phyloP scores from a whole-genome alignment of 2,113 vertebrate species.

The Rattus rattus region DNA sequence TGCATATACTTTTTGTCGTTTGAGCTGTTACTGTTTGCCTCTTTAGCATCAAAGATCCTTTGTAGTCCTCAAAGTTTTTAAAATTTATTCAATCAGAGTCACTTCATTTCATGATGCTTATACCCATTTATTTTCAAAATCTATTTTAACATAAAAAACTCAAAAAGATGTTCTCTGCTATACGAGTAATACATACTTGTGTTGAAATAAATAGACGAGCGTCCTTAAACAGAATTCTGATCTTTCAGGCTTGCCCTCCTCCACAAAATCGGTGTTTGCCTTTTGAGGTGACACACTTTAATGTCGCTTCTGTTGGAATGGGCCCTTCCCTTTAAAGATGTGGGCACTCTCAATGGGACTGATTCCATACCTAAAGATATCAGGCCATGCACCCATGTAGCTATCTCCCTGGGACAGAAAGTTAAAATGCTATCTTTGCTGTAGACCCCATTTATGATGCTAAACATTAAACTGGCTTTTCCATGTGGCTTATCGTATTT shows the following conservation, averaged over 20 bases:
- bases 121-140: conserved; percentile 36
- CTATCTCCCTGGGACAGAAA: not conserved
- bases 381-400: not conserved
- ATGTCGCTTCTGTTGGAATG: not conserved
- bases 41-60: not conserved
- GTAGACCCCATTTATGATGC: not conserved
- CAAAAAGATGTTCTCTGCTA: not conserved
- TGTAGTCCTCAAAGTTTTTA: conserved; percentile 9
- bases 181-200: not conserved
- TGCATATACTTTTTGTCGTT: not conserved
- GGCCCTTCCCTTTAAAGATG: too few relatives aligned
- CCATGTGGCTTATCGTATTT: not conserved
- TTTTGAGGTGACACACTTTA: not conserved
- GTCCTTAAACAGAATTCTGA: not conserved
- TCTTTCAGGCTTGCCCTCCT: not conserved
- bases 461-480: not conserved
- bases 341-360: too few relatives aligned
- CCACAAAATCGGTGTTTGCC: not conserved
- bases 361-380: not conserved
- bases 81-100: conserved; percentile 15
- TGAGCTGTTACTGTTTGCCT: conserved; percentile 34
- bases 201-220: not conserved
- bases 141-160: not conserved
- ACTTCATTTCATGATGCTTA: conserved; percentile 5
- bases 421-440: not conserved